Percentiles rank a stretch among this genome's conserved stretches.
phyloP scores from a whole-genome alignment of 2,113 vertebrate species.

The Tympanuchus pallidicinctus region DNA sequence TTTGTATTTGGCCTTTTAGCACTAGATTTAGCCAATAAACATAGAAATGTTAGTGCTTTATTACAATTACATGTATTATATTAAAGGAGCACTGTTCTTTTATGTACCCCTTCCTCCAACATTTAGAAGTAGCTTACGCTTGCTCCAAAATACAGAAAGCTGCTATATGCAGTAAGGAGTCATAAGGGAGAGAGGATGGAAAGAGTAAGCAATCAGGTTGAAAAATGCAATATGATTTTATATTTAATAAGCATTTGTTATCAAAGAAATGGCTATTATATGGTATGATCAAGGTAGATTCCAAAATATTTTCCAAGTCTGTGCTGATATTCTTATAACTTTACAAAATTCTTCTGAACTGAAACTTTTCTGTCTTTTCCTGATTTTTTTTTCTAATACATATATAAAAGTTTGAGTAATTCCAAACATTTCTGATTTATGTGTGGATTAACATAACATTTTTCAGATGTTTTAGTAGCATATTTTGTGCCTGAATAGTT shows the following conservation, averaged over 20 bases:
- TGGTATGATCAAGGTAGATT: neutral
- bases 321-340: neutral
- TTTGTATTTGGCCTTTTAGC: neutral
- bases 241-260: neutral
- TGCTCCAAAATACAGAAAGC: neutral
- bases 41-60: neutral
- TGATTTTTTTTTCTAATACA: neutral
- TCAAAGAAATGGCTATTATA: neutral
- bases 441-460: neutral
- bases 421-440: conserved; percentile 6
- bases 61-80: neutral
- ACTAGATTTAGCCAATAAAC: neutral
- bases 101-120: neutral
- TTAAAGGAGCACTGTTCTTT: neutral
- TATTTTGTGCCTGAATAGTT: conserved; percentile 6
- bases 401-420: neutral
- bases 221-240: neutral
- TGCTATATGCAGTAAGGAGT: neutral
- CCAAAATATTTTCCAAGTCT: neutral
- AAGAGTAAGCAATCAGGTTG: neutral
- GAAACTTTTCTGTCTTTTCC: neutral
- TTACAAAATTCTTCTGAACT: neutral
- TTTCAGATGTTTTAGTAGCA: neutral
- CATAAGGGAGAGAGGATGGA: neutral
- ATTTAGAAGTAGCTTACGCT: neutral